Conservation (phyloP, 2,888 invertebrate species). For the Graphium colonna region DNA sequence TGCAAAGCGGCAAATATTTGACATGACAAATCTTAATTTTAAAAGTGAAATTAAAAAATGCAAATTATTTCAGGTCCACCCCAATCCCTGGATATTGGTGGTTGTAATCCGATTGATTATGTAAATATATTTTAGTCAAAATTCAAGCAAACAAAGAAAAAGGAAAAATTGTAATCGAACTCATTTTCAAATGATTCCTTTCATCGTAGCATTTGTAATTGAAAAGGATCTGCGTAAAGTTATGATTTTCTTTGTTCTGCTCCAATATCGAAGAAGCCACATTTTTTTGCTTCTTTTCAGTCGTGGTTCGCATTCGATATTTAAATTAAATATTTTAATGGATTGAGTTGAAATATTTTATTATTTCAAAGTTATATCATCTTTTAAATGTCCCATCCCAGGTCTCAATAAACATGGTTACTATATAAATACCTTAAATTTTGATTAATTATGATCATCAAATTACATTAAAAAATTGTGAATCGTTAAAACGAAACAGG, state of each 20-base stretch:
- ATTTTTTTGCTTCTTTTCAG: not conserved
- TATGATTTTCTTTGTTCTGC: not conserved
- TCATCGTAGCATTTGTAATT: not conserved
- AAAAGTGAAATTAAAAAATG: no score
- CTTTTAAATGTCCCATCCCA: no score
- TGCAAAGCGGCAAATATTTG: no score
- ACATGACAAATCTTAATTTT: no score
- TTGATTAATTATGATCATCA: no score
- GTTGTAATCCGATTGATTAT: no score
- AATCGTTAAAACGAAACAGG: not conserved
- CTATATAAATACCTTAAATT: no score
- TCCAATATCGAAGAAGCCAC: not conserved
- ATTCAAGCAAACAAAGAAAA: not conserved
- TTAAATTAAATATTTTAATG: slow-evolving; percentile 1
- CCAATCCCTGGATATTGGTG: no score
- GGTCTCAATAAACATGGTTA: not conserved
- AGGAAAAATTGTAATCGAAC: slow-evolving; percentile 32
- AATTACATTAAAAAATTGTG: not conserved
- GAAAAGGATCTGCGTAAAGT: not conserved
- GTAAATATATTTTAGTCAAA: not conserved
- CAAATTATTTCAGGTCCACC: no score
- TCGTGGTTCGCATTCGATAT: not conserved
- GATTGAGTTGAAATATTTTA: not conserved
- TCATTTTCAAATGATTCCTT: slow-evolving; percentile 22
- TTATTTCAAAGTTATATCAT: not conserved